phyloP scores from a whole-genome alignment of 2,888 invertebrate genomes.

The Andrena hattorfiana region DNA sequence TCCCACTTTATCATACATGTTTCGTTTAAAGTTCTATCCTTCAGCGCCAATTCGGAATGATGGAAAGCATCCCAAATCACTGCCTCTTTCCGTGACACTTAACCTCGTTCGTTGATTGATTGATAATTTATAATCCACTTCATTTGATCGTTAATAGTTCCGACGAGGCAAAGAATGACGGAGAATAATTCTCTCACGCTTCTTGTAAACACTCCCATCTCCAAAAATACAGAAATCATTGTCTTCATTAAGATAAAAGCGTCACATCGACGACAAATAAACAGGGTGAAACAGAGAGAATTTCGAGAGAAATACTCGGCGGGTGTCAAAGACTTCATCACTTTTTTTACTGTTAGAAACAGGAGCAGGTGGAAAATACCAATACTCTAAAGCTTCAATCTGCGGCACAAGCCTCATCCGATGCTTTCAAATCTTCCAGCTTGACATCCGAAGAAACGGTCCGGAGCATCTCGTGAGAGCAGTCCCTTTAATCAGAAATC shows the following conservation, averaged over 20 bases:
- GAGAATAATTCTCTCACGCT: constrained; percentile 25
- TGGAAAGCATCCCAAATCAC: not conserved
- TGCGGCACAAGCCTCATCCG: not conserved
- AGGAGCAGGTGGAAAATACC: not conserved
- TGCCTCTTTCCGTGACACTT: constrained; percentile 20
- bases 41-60: not conserved
- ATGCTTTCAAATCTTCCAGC: not conserved
- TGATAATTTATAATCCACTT: constrained; percentile 36
- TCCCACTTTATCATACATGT: too few species aligned
- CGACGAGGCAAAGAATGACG: not conserved
- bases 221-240: not conserved
- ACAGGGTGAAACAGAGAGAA: too few species aligned
- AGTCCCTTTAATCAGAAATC: constrained; percentile 26
- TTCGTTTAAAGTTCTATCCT: too few species aligned
- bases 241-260: not conserved
- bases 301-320: too few species aligned
- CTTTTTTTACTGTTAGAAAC: not conserved
- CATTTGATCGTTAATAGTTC: constrained; percentile 8
- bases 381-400: not conserved
- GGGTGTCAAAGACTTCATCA: not conserved
- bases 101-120: constrained; percentile 25
- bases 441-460: not conserved
- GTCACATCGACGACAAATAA: not conserved
- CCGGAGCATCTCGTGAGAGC: not conserved
- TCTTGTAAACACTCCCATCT: not conserved